A percentile compares a stretch with the other conserved stretches of the same genome.
These are phyloP conservation scores for Columba guinea DNA, from an alignment of 2,797 vertebrate species.

Conservation along the genomic window DNA sequence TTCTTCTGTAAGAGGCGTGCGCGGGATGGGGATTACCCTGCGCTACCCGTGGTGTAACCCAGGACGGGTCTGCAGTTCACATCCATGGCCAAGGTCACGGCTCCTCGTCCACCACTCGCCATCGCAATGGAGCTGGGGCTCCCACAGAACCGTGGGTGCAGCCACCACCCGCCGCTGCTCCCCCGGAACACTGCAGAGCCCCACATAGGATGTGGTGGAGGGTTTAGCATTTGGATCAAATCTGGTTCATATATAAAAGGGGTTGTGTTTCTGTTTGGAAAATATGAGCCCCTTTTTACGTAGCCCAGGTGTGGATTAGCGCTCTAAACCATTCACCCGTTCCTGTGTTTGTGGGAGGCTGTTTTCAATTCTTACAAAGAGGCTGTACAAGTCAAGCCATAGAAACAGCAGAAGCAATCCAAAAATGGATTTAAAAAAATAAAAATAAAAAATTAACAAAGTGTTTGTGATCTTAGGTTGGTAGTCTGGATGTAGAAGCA, in stretches of 20 bases:
- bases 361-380: slow-evolving; percentile 75
- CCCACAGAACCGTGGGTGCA: fast-evolving
- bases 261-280: slow-evolving; percentile 75
- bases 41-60: not conserved
- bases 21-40: slow-evolving; percentile 33
- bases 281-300: slow-evolving; percentile 72
- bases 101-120: fast-evolving
- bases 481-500: slow-evolving; percentile 65
- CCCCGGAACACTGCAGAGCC: not conserved
- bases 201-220: slow-evolving; percentile 33
- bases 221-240: slow-evolving; percentile 61
- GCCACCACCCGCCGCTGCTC: not conserved
- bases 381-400: slow-evolving; percentile 66
- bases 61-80: not conserved
- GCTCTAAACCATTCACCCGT: slow-evolving; percentile 70
- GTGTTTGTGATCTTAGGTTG: slow-evolving; percentile 73
- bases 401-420: slow-evolving; percentile 72
- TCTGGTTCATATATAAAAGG: slow-evolving; percentile 73
- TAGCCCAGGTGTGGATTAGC: slow-evolving; percentile 78
- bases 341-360: slow-evolving; percentile 61
- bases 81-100: not conserved
- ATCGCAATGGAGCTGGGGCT: not conserved
- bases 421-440: slow-evolving; percentile 56
- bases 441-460: slow-evolving; percentile 59
- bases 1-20: slow-evolving; percentile 36